These are phyloP conservation scores for Parnassius mnemosyne DNA, from an alignment of 2,888 invertebrate genomes.

Conservation along the genomic window DNA sequence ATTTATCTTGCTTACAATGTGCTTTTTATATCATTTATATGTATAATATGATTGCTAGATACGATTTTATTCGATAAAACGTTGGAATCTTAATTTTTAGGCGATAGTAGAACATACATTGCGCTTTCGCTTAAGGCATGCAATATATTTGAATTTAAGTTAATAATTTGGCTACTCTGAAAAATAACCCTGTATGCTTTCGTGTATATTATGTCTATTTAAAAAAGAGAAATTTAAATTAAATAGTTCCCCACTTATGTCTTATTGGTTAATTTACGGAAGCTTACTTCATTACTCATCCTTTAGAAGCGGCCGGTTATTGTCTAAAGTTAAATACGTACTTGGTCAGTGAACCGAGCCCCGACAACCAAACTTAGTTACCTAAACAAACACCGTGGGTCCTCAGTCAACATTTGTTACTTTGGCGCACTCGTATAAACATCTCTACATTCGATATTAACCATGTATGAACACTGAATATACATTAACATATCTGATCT, in stretches of 20 bases:
- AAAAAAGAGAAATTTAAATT: too few species aligned
- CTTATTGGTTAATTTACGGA: constrained; percentile 30
- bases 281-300: constrained; percentile 56
- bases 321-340: constrained; percentile 62
- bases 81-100: too few species aligned
- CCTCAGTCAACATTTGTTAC: constrained; percentile 61
- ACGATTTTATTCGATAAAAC: too few species aligned
- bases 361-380: constrained; percentile 66
- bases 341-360: constrained; percentile 61
- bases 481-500: not conserved
- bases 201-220: too few species aligned
- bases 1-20: too few species aligned
- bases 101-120: too few species aligned
- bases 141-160: too few species aligned
- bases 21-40: too few species aligned
- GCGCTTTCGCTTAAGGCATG: too few species aligned
- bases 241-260: constrained; percentile 8
- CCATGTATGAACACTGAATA: constrained; percentile 2
- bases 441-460: constrained; percentile 21
- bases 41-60: too few species aligned
- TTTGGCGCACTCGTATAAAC: constrained; percentile 30
- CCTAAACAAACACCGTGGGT: constrained; percentile 68
- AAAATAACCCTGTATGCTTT: too few species aligned
- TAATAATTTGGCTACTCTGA: too few species aligned
- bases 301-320: constrained; percentile 48